A percentile compares a stretch with the other conserved stretches of the same genome.
phyloP scores from a whole-genome alignment of 2,888 invertebrate species.

The Archips crataeganus region DNA sequence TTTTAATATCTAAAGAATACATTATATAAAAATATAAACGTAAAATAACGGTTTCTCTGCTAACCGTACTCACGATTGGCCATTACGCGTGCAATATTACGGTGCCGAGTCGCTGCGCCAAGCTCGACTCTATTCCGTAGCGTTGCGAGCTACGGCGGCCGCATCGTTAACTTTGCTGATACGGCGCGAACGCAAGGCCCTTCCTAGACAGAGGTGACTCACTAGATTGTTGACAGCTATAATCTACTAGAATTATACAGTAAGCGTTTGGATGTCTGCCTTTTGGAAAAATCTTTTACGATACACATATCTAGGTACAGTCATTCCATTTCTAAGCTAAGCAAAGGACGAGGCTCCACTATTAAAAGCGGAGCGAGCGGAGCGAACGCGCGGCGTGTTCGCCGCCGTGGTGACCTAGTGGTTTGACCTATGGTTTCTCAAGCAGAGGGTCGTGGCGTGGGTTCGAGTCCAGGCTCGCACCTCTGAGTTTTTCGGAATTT shows the following conservation, averaged over 20 bases:
- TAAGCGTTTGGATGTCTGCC: not conserved
- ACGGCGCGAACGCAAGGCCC: constrained; percentile 47
- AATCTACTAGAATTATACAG: constrained; percentile 15
- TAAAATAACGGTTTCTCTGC: constrained; percentile 9
- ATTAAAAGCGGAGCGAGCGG: too few relatives aligned
- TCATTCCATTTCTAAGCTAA: too few relatives aligned
- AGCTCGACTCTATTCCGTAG: constrained; percentile 9
- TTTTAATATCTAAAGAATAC: not conserved
- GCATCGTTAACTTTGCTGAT: constrained; percentile 7
- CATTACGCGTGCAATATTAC: not conserved
- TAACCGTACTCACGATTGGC: constrained; percentile 19
- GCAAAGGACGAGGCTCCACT: too few relatives aligned
- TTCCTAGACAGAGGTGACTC: constrained; percentile 48
- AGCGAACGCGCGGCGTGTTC: too few relatives aligned
- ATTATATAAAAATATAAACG: not conserved
- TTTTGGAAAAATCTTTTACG: too few relatives aligned
- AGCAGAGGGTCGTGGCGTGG: too few relatives aligned
- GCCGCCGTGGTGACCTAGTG: too few relatives aligned
- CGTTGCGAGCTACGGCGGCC: not conserved
- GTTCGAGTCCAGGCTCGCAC: too few relatives aligned
- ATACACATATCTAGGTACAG: too few relatives aligned
- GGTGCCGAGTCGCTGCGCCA: not conserved
- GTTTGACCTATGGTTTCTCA: too few relatives aligned
- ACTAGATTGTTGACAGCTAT: constrained; percentile 40
- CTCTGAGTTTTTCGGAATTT: too few relatives aligned